A percentile compares a stretch with the other conserved stretches of the same genome.
Conservation (phyloP, 1,140 invertebrate genomes). For the Chrysomallon squamiferum region DNA sequence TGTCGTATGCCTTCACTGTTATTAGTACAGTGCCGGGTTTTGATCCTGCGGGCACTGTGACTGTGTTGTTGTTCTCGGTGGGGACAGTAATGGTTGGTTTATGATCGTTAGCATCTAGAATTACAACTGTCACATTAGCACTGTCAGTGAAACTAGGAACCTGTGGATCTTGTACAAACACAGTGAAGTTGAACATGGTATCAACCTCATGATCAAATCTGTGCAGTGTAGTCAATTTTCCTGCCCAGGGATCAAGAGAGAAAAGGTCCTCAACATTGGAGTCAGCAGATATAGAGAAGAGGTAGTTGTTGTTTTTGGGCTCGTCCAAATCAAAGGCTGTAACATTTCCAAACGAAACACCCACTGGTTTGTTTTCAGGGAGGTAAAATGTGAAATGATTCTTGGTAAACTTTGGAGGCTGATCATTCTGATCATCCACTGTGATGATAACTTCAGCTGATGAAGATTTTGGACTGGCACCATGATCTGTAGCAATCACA, state of each 20-base stretch:
- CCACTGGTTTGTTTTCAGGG: constrained; percentile 25
- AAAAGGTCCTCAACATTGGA: constrained; percentile 61
- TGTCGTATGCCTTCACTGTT: background rate
- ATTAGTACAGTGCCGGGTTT: background rate
- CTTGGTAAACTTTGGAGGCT: constrained; percentile 24
- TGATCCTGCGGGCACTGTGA: constrained; percentile 3
- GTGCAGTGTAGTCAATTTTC: constrained; percentile 69
- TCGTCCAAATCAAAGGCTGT: constrained; percentile 22
- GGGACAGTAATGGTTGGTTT: constrained; percentile 62
- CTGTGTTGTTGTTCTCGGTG: constrained; percentile 41
- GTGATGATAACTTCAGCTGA: constrained; percentile 16
- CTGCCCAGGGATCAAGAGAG: constrained; percentile 88
- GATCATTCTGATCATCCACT: constrained; percentile 26
- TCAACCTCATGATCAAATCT: constrained; percentile 84
- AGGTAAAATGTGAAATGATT: constrained; percentile 26
- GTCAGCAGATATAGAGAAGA: constrained; percentile 42
- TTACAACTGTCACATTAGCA: constrained; percentile 79
- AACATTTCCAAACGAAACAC: constrained; percentile 20
- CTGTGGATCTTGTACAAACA: constrained; percentile 92
- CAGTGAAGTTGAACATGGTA: constrained; percentile 79
- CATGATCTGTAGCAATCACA: constrained; percentile 40
- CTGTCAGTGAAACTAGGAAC: constrained; percentile 85
- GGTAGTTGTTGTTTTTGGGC: constrained; percentile 15
- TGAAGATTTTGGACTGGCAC: constrained; percentile 65
- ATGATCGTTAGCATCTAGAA: constrained; percentile 81